Evolutionary conservation across 1,140 invertebrate genomes (phyloP).

Genomic region (Dryas iulia): DNA sequence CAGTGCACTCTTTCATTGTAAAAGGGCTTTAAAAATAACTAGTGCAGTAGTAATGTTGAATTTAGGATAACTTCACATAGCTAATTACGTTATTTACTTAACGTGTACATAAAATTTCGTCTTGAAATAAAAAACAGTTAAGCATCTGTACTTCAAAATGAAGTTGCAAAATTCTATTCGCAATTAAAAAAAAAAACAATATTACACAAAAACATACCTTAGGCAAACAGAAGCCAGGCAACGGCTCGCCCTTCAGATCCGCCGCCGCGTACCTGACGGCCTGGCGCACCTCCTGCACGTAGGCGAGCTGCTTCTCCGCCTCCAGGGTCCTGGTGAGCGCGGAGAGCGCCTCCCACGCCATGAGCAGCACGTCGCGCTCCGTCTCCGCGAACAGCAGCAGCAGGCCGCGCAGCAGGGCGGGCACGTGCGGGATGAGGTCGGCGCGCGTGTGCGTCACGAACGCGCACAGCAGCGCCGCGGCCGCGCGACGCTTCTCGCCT

Average conservation of each 20-base stretch:
- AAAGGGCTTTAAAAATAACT: no score
- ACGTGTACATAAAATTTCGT: no score
- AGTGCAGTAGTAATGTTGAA: no score
- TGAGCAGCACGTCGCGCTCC: slow-evolving; percentile 89
- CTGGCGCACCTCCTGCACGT: slow-evolving; percentile 94
- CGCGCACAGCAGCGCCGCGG: slow-evolving; percentile 92
- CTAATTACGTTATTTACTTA: no score
- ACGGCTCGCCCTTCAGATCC: slow-evolving; percentile 89
- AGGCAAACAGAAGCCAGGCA: slow-evolving; percentile 97
- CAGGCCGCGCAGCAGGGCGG: slow-evolving; percentile 92
- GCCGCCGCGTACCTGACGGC: slow-evolving; percentile 94
- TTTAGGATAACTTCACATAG: no score
- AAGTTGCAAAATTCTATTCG: no score
- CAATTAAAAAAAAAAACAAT: neutral
- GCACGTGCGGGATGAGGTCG: slow-evolving; percentile 92
- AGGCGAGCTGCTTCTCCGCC: slow-evolving; percentile 89
- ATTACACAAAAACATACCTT: slow-evolving; percentile 80
- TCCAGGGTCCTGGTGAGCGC: slow-evolving; percentile 94
- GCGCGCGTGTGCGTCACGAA: slow-evolving; percentile 94
- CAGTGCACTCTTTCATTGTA: no score
- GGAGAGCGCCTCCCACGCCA: slow-evolving; percentile 74
- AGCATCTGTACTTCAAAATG: no score
- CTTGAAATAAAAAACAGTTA: no score
- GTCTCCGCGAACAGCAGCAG: slow-evolving; percentile 91
- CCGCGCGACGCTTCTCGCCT: slow-evolving; percentile 87